A percentile compares a stretch with the other conserved stretches of the same genome.
Conservation (phyloP, 2,888 invertebrate species). For the Steinernema hermaphroditum region DNA sequence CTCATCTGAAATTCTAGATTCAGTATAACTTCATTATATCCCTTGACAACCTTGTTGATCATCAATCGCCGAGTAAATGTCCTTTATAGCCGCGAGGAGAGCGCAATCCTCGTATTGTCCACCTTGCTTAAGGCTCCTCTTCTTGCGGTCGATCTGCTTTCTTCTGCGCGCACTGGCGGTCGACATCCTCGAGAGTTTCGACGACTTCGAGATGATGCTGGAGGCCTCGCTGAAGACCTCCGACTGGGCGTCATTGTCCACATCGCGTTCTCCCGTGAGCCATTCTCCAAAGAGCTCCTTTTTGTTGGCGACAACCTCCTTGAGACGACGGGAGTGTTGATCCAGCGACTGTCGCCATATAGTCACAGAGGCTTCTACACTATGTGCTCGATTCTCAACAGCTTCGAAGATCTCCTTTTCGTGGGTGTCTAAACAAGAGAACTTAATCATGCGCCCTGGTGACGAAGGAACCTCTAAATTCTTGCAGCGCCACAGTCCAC, state of each 20-base stretch:
- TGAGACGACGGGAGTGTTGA: conserved; percentile 42
- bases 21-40: no score
- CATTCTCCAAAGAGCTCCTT: conserved; percentile 44
- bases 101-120: conserved; percentile 62
- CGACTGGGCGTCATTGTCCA: conserved; percentile 43
- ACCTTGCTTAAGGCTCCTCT: conserved; percentile 57
- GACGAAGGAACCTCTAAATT: conserved; percentile 1
- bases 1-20: conserved; percentile 44
- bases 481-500: neutral
- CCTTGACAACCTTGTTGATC: conserved; percentile 8
- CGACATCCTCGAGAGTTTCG: conserved; percentile 44
- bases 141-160: conserved; percentile 57
- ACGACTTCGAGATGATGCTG: conserved; percentile 35
- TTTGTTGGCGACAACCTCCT: conserved; percentile 48
- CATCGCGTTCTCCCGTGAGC: conserved; percentile 37
- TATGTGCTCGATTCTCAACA: conserved; percentile 2
- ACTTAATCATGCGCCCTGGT: no score
- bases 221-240: conserved; percentile 47
- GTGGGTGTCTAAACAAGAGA: neutral
- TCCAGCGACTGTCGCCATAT: conserved; percentile 33
- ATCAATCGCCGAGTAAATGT: neutral
- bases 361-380: neutral
- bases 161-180: conserved; percentile 40
- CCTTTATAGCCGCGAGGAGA: conserved; percentile 43
- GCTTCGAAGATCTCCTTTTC: neutral